Evolutionary conservation across 2,888 invertebrate genomes (phyloP), one percentile per base, ranked within the genome.

Genomic region (Temnothorax rugatulus): DNA sequence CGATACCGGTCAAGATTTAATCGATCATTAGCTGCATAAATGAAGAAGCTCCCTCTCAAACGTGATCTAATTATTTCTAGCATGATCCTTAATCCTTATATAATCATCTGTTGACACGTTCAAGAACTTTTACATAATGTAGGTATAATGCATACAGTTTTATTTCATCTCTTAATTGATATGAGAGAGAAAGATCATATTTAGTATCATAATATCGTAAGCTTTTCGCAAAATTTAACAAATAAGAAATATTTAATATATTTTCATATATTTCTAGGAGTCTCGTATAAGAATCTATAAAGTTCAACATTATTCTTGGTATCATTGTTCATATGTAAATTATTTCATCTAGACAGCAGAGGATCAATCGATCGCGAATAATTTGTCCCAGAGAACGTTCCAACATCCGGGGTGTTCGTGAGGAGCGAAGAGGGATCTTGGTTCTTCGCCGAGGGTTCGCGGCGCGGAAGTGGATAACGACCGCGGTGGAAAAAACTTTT

Each of bases 381-480:
- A 90, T 90, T 89, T 87, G 85, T 84, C 84, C 82, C 85, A 57
- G 86, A 83, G 85, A 84, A 75, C 79, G 86, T 83, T 71, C 47
- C 66, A 44, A 81, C 79, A 82, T 88, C 84, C 77, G 85, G 83
- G 25, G 54, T 84, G 83, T 84, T 87, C 86, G 74, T 73, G 68
- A 29, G 21, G 57, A 64, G 64, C 69, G 74, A 59, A n/a, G 59
- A 77, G 83, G 83, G 82, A 83, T 83, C 83, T 84, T 85, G 85
- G 81, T 82, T 84, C 84, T 87, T 84, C 82, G 89, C 82, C 84
- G 86, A 84, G 82, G 79, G 82, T 87, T 81, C 83, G 87, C 75
- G 82, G 86, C 79, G 66, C 87, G 90, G 90, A 90, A 90, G 90
- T 86, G 89, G 83, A 83, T 90, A 90, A 90, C 90, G 90, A 89